Evolutionary conservation across 1,140 invertebrate genomes (phyloP), one percentile per base, ranked within the genome.

Genomic region (Drosophila trapezifrons): DNA sequence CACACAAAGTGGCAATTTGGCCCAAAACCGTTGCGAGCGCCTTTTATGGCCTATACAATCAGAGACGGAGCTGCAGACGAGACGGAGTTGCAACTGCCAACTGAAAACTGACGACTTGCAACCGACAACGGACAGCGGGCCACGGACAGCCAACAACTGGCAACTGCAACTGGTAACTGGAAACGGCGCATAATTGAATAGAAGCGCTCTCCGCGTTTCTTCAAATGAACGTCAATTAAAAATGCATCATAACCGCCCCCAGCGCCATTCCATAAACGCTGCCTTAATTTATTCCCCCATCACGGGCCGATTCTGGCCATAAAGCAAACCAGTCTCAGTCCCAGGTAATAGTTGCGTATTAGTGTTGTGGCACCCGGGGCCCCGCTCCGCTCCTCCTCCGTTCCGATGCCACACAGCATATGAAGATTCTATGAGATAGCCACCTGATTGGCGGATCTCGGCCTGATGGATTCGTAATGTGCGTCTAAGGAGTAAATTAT

Each of bases 181-280:
- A 52, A 52, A 35, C 52, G 52, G 47, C 59, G 80, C 64, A 84
- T 89, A 89, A 89, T 89, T 89, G 84, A 89, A 90, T 90, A 72
- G 80, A 89, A 89, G 80, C 63, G 71, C 74, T 87, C 76, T 70
- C 52, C 73, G 82, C 84, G 56, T 87, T 87, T 89, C 83, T 89
- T 80, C 84, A 89, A 89, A 89, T 90, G 80, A 84, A 84, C 80
- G 85, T 78, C 84, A 89, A 89, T 89, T 89, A 89, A 89, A 89
- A 89, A 84, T 89, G 84, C 84, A 89, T 90, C 77, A 80, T 90
- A 89, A 84, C 78, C 85, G 80, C 84, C 84, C 85, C 70, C 84
- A 78, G 80, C 77, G 80, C 77, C 84, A 90, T 89, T 84, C 87
- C 84, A 80, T 89, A 87, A 89, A 84, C 66, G 85, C 49, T 64